Evolutionary conservation across 37 sponge, comb jelly and placozoan genomes (phyloP), one percentile per base, ranked within the genome.

Genomic region (Axinella damicornis): DNA sequence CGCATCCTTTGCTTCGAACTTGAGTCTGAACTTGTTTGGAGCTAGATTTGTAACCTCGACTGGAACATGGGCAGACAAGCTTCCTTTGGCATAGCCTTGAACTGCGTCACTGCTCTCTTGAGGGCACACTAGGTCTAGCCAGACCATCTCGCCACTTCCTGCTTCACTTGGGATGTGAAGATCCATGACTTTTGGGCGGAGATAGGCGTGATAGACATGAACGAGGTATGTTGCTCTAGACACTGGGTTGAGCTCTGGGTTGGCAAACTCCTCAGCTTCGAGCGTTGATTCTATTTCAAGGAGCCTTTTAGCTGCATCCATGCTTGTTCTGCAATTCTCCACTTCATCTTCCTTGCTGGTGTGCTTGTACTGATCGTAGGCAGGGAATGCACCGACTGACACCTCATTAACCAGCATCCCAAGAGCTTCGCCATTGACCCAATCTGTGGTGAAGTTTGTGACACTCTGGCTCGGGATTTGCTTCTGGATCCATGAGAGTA

Each of bases 151-250:
- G 0, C 83, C 78, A 27, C 27, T 57, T 13, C 91, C 91, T 53
- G 83, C 65, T 27, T 83, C 55, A 0, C 53, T 30, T 21, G 84
- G 84, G 22, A 61, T 32, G 64, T 74, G 74, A 21, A 83, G 18
- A 24, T 74, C 55, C 27, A 17, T 32, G 5, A 83, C 75, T 1
- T 59, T 71, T 1, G 34, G 53, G 4, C 38, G 57, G 22, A 21
- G 24, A 2, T 52, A 27, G 58, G 57, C 36, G 83, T 74, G 46
- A 61, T 58, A 82, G 83, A 95, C 90, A 35, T 92, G 96, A 20
- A 89, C 79, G 58, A 97, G 79, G 78, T 97, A 97, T 20, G 87
- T 95, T 82, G 88, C 87, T 40, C 95, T 91, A n/a, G 69, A 64
- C 27, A 97, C 68, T 30, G 93, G 91, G 70, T 97, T 95, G 21